A percentile compares a stretch with the other conserved stretches of the same genome.
These are phyloP conservation scores for Parotocinclus haroldoi DNA, from an alignment of 2,797 vertebrate genomes.

Conservation along the genomic window DNA sequence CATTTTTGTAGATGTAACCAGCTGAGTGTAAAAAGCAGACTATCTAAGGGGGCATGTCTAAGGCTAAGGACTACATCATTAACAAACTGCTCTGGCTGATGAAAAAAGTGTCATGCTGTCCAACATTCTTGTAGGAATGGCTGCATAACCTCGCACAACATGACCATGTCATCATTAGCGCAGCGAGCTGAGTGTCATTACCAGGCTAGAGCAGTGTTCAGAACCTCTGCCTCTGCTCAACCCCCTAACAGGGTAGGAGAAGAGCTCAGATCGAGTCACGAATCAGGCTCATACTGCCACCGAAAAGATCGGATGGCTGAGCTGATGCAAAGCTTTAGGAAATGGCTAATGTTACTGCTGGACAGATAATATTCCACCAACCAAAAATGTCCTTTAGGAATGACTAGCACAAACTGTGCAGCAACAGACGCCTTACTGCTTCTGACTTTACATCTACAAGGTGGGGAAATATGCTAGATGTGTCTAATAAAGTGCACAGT, in stretches of 20 bases:
- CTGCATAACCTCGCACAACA: conserved; percentile 29
- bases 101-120: conserved; percentile 7
- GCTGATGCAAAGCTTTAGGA: too few relatives aligned
- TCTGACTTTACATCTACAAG: too few relatives aligned
- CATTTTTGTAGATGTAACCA: conserved; percentile 29
- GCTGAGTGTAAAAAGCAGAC: too few relatives aligned
- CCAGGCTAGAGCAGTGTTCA: conserved; percentile 13
- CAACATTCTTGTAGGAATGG: conserved; percentile 10
- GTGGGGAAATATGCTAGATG: too few relatives aligned
- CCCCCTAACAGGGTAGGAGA: background rate
- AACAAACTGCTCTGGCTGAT: conserved; percentile 2
- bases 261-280: background rate
- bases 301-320: too few relatives aligned
- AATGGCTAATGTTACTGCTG: too few relatives aligned
- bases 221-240: conserved; percentile 4
- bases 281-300: background rate
- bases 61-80: background rate
- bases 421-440: too few relatives aligned
- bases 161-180: conserved; percentile 18
- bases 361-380: too few relatives aligned
- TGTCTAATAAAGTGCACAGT: too few relatives aligned
- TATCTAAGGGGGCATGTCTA: background rate
- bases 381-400: too few relatives aligned
- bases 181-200: conserved; percentile 8
- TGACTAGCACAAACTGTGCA: too few relatives aligned